A percentile compares a stretch with the other conserved stretches of the same genome.
These are phyloP conservation scores for Erpobdella octoculata DNA, from an alignment of 2,888 invertebrate genomes.

Conservation along the genomic window DNA sequence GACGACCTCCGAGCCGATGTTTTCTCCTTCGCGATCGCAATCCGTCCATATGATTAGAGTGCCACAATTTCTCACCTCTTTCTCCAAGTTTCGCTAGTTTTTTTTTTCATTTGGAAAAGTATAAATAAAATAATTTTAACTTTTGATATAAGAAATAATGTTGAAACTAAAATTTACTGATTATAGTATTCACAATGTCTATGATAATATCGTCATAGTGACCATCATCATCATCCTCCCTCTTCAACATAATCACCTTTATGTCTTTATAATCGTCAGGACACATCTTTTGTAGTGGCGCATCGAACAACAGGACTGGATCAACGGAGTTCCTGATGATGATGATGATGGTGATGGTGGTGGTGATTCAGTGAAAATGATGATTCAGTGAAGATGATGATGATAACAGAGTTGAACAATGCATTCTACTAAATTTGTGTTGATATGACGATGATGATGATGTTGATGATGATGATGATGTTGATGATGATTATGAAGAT, in stretches of 20 bases:
- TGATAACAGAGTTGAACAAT: too few relatives aligned
- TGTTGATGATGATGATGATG: neutral
- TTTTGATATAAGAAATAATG: neutral
- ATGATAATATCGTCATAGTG: neutral
- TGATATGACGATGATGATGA: neutral
- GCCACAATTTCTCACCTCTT: conserved; percentile 53
- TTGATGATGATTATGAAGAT: neutral
- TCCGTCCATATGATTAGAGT: conserved; percentile 94
- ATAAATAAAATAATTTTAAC: neutral
- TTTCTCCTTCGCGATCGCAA: conserved; percentile 98
- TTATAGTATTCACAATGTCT: neutral
- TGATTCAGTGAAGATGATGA: conserved; percentile 1
- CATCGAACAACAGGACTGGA: conserved; percentile 38
- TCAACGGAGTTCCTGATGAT: conserved; percentile 56
- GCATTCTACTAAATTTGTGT: too few relatives aligned
- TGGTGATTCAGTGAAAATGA: too few relatives aligned
- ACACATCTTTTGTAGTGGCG: conserved; percentile 37
- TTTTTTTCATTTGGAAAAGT: too few relatives aligned
- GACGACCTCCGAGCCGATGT: conserved; percentile 94
- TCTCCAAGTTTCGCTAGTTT: conserved; percentile 52
- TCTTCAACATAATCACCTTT: conserved; percentile 51
- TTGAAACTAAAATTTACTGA: too few relatives aligned
- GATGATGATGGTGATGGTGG: neutral
- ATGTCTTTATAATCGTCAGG: conserved; percentile 36
- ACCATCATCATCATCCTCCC: neutral